Evolutionary conservation across 2,888 invertebrate genomes (phyloP).

Genomic region (Trachelus stipa): DNA sequence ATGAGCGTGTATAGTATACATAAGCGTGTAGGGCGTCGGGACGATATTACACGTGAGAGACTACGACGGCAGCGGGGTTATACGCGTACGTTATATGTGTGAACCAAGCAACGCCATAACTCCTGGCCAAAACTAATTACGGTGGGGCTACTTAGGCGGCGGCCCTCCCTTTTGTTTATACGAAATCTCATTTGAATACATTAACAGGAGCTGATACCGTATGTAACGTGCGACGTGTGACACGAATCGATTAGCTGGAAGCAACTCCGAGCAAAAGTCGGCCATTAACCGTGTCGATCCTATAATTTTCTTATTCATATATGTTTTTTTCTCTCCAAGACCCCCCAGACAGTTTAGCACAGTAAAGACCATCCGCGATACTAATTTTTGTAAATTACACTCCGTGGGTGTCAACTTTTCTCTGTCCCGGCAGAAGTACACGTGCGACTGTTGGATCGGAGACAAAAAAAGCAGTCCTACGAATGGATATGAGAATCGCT

Average conservation of each 20-base stretch:
- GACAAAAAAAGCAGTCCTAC: not conserved
- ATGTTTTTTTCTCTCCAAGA: not conserved
- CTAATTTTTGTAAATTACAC: not conserved
- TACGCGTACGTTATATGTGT: not conserved
- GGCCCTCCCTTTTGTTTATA: constrained; percentile 49
- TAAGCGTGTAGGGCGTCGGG: constrained; percentile 1
- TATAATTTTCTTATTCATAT: not conserved
- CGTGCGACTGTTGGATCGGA: not conserved
- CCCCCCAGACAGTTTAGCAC: not conserved
- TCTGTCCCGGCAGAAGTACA: not conserved
- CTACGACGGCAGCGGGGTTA: not conserved
- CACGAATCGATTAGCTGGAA: constrained; percentile 24
- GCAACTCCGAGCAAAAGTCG: constrained; percentile 1
- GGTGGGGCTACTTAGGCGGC: constrained; percentile 49
- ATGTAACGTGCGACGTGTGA: constrained; percentile 8
- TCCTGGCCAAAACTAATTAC: constrained; percentile 57
- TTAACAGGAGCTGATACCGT: constrained; percentile 30
- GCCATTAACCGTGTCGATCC: not conserved
- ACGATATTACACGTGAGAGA: constrained; percentile 11
- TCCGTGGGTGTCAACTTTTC: not conserved
- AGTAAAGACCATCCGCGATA: not conserved
- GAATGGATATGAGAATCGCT: constrained; percentile 3
- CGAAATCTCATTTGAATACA: constrained; percentile 54
- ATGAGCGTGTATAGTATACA: constrained; percentile 11
- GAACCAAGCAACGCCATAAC: constrained; percentile 38